Evolutionary conservation across 2,888 invertebrate genomes (phyloP).

Genomic region (Brachypterus glaber): DNA sequence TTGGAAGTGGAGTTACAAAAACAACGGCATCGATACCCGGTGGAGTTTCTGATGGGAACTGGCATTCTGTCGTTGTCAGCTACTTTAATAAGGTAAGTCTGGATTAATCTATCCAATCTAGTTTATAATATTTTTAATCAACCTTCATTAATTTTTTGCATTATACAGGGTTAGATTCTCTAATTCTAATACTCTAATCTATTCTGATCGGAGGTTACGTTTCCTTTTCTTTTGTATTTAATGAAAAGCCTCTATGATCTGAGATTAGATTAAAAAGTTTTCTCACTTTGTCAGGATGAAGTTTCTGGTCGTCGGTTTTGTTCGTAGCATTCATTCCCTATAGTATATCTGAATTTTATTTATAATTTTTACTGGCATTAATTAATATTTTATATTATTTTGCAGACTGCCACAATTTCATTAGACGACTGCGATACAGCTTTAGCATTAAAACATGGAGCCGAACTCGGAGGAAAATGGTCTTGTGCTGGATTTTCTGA

Average conservation of each 20-base stretch:
- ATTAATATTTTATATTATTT: constrained; percentile 16
- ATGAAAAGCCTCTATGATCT: too few relatives aligned
- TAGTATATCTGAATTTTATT: too few relatives aligned
- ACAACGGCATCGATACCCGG: constrained; percentile 57
- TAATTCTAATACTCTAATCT: too few relatives aligned
- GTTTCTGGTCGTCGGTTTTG: too few relatives aligned
- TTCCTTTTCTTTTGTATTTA: too few relatives aligned
- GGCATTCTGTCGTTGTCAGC: constrained; percentile 78
- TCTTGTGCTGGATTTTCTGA: constrained; percentile 73
- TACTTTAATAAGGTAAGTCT: constrained; percentile 65
- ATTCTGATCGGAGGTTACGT: too few relatives aligned
- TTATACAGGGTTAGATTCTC: not conserved
- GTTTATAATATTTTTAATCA: constrained; percentile 4
- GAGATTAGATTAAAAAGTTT: too few relatives aligned
- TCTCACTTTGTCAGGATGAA: too few relatives aligned
- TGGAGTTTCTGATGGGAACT: constrained; percentile 76
- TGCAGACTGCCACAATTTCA: constrained; percentile 67
- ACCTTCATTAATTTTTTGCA: not conserved
- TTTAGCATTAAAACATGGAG: constrained; percentile 61
- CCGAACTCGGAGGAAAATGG: constrained; percentile 64
- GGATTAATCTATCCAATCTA: too few relatives aligned
- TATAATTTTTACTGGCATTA: constrained; percentile 1
- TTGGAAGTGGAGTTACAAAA: constrained; percentile 67
- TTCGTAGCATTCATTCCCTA: too few relatives aligned
- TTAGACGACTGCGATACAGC: constrained; percentile 83